Conservation (phyloP, 2,797 vertebrate species). For the Brachyrhaphis roseni region DNA sequence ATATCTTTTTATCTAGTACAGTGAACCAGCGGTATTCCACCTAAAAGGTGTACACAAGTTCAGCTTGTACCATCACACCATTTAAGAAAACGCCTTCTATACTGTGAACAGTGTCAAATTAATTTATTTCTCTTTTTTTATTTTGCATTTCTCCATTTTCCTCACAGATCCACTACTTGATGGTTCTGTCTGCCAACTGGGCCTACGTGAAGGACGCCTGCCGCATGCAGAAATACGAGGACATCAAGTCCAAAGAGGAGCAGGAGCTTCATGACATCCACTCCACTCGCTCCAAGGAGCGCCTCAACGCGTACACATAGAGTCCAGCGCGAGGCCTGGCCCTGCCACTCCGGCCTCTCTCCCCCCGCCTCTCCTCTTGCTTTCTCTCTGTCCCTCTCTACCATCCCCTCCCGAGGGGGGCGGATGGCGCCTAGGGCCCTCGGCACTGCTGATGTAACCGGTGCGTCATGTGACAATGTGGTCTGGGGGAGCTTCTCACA, state of each 20-base stretch:
- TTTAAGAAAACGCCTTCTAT: neutral
- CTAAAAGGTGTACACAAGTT: neutral
- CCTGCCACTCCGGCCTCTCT: conserved; percentile 68
- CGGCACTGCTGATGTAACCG: conserved; percentile 79
- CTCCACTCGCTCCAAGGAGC: conserved; percentile 98
- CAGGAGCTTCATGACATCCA: conserved; percentile 99
- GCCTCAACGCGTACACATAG: conserved; percentile 99
- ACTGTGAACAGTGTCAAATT: neutral
- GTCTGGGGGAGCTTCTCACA: conserved; percentile 62
- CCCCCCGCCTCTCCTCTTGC: conserved; percentile 47
- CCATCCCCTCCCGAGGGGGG: conserved; percentile 69
- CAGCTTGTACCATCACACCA: neutral
- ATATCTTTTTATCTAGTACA: neutral
- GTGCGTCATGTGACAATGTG: conserved; percentile 81
- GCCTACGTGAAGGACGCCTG: conserved; percentile 99
- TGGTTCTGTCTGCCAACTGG: conserved; percentile 99
- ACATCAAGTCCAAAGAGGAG: conserved; percentile 99
- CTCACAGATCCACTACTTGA: conserved; percentile 94
- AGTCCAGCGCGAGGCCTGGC: conserved; percentile 68
- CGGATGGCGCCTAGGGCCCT: conserved; percentile 72
- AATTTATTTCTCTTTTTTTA: too few relatives aligned
- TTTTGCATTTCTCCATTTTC: neutral
- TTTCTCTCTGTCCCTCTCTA: conserved; percentile 64
- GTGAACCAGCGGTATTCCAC: neutral
- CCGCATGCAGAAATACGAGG: conserved; percentile 98